Base-by-base conservation (phyloP, 2,888 invertebrate species). In the Lepidocyrtinus sp. region DNA sequence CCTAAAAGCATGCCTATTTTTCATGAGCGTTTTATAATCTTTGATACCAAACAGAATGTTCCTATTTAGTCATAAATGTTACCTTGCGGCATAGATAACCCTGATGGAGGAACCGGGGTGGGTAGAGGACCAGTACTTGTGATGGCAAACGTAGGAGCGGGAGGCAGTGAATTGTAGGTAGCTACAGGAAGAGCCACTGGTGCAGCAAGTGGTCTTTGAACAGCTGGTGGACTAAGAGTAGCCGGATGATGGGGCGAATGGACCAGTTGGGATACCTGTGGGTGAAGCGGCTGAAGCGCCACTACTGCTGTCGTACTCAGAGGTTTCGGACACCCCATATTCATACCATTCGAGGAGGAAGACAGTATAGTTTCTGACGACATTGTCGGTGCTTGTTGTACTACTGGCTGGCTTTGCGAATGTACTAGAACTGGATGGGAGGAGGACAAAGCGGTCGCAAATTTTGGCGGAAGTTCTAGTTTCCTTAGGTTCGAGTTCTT, bases 281-380 rank as follows among this genome's bases (percentile, higher is more conserved):
- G 86, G 70, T 84, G 85, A 12, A 87, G 81, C 73, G n/a, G n/a
- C n/a, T n/a, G n/a, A 75, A 87, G 81, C 73, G 86, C 61, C 73
- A 86, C 82, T 65, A 86, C 67, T 64, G 85, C 83, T 70, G 85
- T 76, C 50, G 86, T 85, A 55, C 25, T 76, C 61, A 78, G 46
- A 2, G 81, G 79, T 69, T 84, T 82, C n/a, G 82, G 74, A 69
- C 80, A 82, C 46, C 83, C 79, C 17, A 79, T 73, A 19, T 87
- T 24, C 83, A 86, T 7, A 78, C 84, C 21, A 85, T 82, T 68
- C 0, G 85, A 82, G 75, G 76, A 75, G 70, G 82, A 71, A 63
- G 74, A 61, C 15, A 68, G 17, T 22, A n/a, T 7, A 55, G 1
- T 78, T 17, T 79, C 79, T 22, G 17, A 17, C 15, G 68, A n/a